A percentile compares a stretch with the other conserved stretches of the same genome.
Conservation (phyloP, 2,113 vertebrate genomes). For the Neodontobutis hainanensis region DNA sequence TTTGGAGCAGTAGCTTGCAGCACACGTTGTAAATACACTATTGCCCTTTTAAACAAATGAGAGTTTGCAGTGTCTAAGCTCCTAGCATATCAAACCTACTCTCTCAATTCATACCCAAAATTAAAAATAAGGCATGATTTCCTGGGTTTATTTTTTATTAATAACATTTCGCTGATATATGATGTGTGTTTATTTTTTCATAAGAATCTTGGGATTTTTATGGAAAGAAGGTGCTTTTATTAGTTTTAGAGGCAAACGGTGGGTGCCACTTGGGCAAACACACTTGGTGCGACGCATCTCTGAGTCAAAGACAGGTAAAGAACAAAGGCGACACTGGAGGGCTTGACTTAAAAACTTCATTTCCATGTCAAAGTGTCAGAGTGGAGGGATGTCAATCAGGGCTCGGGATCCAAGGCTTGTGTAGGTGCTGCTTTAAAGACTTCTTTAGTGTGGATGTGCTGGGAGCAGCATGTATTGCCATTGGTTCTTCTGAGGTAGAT, state of each 20-base stretch:
- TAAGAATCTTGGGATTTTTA: conserved; percentile 25
- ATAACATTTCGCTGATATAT: conserved; percentile 11
- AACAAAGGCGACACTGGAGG: conserved; percentile 62
- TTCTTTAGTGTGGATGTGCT: conserved; percentile 52
- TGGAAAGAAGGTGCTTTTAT: conserved; percentile 47
- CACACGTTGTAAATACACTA: too few species aligned
- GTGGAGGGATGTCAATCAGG: conserved; percentile 66
- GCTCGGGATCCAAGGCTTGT: conserved; percentile 51
- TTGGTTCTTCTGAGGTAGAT: conserved; percentile 58
- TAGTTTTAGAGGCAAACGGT: conserved; percentile 31
- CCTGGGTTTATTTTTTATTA: conserved; percentile 14
- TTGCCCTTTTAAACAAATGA: too few species aligned
- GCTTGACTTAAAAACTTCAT: conserved; percentile 61
- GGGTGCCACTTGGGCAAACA: conserved; percentile 55
- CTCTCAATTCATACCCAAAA: too few species aligned
- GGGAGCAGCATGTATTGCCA: conserved; percentile 63
- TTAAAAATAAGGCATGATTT: not conserved
- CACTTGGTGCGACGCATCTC: conserved; percentile 37
- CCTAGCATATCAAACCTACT: too few species aligned
- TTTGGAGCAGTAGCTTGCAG: too few species aligned
- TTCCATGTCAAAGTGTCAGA: conserved; percentile 73
- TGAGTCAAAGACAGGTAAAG: conserved; percentile 51
- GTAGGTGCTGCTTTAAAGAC: conserved; percentile 58
- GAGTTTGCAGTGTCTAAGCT: too few species aligned
- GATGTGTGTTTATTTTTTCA: conserved; percentile 9